Conservation (phyloP, 2,113 vertebrate species). For the Semicossyphus pulcher region DNA sequence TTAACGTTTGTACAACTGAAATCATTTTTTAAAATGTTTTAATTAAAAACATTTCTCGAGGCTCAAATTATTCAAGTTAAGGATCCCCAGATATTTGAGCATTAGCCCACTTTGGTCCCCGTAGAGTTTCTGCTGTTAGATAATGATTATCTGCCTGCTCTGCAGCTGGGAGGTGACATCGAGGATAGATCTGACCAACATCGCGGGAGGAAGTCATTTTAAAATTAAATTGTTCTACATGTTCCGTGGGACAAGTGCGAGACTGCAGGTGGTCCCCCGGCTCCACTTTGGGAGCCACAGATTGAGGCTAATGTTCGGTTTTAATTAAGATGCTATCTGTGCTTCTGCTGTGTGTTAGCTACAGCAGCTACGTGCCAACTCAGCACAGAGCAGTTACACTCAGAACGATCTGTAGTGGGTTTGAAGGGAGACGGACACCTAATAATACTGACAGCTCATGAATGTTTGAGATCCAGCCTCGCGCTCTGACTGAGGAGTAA, state of each 20-base stretch:
- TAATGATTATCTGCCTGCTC: constrained; percentile 31
- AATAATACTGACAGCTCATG: constrained; percentile 42
- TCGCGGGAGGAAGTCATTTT: constrained; percentile 11
- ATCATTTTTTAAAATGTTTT: not conserved
- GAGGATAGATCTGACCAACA: constrained; percentile 22
- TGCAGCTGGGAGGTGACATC: constrained; percentile 14
- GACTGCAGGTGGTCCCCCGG: constrained; percentile 23
- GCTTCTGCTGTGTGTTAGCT: constrained; percentile 21
- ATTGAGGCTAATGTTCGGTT: constrained; percentile 42
- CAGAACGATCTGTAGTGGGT: not conserved
- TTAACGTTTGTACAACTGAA: not conserved
- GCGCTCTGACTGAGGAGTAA: constrained; percentile 11
- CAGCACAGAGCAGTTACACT: constrained; percentile 13
- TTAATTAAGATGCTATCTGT: constrained; percentile 65
- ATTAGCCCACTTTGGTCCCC: constrained; percentile 10
- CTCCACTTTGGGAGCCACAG: constrained; percentile 17
- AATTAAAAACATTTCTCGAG: too few species aligned
- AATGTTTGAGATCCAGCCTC: constrained; percentile 7
- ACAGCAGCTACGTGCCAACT: constrained; percentile 7
- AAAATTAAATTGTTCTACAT: constrained; percentile 24
- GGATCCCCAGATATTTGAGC: constrained; percentile 12
- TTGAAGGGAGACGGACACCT: constrained; percentile 19
- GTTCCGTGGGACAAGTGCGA: constrained; percentile 7
- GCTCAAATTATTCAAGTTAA: not conserved
- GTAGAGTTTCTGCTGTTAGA: constrained; percentile 8